These are phyloP conservation scores for Teleogryllus oceanicus DNA, from an alignment of 2,888 invertebrate species.

Conservation along the genomic window DNA sequence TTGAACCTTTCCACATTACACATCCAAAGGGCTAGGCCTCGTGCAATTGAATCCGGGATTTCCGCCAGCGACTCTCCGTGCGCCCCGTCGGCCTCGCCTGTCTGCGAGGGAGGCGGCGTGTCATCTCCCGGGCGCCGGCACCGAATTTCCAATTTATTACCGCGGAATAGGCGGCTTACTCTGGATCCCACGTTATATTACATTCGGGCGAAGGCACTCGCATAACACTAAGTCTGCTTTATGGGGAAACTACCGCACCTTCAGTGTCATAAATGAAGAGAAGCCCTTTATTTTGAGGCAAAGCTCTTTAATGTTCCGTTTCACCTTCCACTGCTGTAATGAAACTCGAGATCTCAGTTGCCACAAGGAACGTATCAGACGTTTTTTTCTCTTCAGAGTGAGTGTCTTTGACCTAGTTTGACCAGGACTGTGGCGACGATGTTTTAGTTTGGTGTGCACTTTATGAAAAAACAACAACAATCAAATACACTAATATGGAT, in stretches of 20 bases:
- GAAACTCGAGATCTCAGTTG: neutral
- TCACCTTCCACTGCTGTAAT: neutral
- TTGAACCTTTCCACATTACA: too few relatives aligned
- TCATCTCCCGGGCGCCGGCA: neutral
- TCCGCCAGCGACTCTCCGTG: neutral
- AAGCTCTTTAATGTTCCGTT: neutral
- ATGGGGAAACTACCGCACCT: neutral
- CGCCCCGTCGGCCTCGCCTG: neutral
- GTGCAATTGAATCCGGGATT: too few relatives aligned
- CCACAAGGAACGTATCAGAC: too few relatives aligned
- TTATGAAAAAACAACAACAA: too few relatives aligned
- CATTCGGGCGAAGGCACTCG: neutral
- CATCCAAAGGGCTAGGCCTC: too few relatives aligned
- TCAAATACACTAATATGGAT: too few relatives aligned
- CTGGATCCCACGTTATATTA: neutral
- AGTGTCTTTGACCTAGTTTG: too few relatives aligned
- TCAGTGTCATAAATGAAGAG: neutral
- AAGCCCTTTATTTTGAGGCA: neutral
- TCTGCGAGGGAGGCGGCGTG: neutral
- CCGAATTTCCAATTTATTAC: slow-evolving; percentile 10
- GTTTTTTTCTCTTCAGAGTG: too few relatives aligned
- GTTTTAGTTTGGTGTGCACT: too few relatives aligned
- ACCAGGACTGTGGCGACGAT: too few relatives aligned
- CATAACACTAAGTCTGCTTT: neutral
- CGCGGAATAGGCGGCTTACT: neutral